A percentile compares a stretch with the other conserved stretches of the same genome.
phyloP scores from a whole-genome alignment of 2,888 invertebrate species.

The Macaria notata region DNA sequence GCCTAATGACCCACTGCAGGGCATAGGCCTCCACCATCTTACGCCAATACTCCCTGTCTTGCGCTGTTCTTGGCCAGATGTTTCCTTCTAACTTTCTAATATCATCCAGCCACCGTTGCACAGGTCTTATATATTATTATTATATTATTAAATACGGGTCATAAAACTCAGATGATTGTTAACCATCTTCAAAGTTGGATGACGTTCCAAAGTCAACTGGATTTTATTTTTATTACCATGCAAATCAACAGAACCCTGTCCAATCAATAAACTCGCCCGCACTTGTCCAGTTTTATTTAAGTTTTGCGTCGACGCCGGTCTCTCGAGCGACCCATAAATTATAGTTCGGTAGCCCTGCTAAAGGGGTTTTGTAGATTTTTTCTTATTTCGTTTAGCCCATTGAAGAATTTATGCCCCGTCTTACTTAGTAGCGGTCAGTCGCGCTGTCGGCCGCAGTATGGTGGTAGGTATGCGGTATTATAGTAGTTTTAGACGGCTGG shows the following conservation, averaged over 20 bases:
- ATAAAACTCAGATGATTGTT: too few species aligned
- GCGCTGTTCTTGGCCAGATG: too few species aligned
- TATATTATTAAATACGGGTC: too few species aligned
- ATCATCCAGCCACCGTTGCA: too few species aligned
- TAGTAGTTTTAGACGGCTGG: background rate
- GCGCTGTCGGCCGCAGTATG: slow-evolving; percentile 48
- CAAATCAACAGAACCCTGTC: slow-evolving; percentile 20
- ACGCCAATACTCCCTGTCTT: too few species aligned
- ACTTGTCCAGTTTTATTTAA: slow-evolving; percentile 50
- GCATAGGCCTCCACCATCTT: too few species aligned
- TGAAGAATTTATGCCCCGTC: slow-evolving; percentile 82
- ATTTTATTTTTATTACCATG: too few species aligned
- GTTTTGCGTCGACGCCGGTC: slow-evolving; percentile 57
- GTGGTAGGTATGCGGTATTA: slow-evolving; percentile 10
- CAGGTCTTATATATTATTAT: too few species aligned
- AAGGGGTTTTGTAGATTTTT: slow-evolving; percentile 65
- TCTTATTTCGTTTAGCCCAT: slow-evolving; percentile 77
- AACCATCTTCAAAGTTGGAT: too few species aligned
- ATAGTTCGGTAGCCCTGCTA: slow-evolving; percentile 82
- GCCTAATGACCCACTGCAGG: too few species aligned
- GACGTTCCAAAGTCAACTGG: too few species aligned
- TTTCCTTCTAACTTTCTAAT: too few species aligned
- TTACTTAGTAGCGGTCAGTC: slow-evolving; percentile 76
- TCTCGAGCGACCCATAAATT: slow-evolving; percentile 70
- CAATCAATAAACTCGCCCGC: slow-evolving; percentile 1